Base-by-base conservation (phyloP, 1,140 invertebrate species). In the Tetranychus cinnabarinus region DNA sequence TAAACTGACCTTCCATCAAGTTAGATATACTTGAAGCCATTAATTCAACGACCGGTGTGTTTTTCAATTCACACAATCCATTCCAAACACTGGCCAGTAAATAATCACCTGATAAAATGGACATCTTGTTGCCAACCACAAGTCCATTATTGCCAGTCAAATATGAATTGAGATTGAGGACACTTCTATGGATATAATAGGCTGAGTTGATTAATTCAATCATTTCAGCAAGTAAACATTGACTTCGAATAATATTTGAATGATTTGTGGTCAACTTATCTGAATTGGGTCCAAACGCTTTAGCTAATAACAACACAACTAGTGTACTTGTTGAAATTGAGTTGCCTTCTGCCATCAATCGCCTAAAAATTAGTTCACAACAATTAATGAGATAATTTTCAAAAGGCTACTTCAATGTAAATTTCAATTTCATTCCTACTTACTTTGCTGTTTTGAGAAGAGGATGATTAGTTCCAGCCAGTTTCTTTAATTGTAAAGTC, bases 171-270 rank as follows among this genome's bases (percentile, higher is more conserved):
- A 59, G 23, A 50, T 68, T 65, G 75, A 63, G 76, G 69, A 68
- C 73, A 75, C 56, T 61, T 75, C 91, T 91, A 72, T 98, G 93
- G 12, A 97, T 85, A 54, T 97, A 74, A 73, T 93, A 87, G 60
- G 89, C 89, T 12, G 88, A 95, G 55, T 93, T 81, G 63, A 97
- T 96, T 90, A 98, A 97, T 77, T 97, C 93, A 0, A 88, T 88
- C 6, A 97, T 85, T 76, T 96, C 88, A 0, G 91, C 90, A 58
- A 97, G 74, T 31, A 84, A 83, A 62, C 86, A 78, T 75, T 97
- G 91, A 67, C 39, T 42, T 42, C 10, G 39, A 10, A 42, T 10
- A 6, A 42, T 6, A 6, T 42, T 42, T 5, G 39, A 42, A 23
- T 23, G 23, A 6, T 42, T 10, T 42, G 39, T 42, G 5, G 10